Percentiles rank a stretch among this genome's conserved stretches.
These are phyloP conservation scores for Ormia ochracea DNA, from an alignment of 2,888 invertebrate species.

Conservation along the genomic window DNA sequence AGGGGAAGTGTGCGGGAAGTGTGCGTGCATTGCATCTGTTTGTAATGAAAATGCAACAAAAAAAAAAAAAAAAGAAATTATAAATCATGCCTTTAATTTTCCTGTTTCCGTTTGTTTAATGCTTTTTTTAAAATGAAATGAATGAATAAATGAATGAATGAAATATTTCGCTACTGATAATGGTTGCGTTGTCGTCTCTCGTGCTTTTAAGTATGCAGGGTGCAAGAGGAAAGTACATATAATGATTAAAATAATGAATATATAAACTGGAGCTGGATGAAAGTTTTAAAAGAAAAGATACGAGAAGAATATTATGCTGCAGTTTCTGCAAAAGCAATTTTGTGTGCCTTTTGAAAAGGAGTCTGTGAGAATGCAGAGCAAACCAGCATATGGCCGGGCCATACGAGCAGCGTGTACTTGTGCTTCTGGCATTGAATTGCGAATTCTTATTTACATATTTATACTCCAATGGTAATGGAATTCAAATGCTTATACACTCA, in stretches of 20 bases:
- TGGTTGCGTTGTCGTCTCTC: constrained; percentile 10
- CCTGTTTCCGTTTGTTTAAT: constrained; percentile 66
- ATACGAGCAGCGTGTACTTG: too few species aligned
- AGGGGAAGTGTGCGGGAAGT: background rate
- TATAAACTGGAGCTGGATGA: constrained; percentile 18
- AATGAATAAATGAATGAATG: constrained; percentile 14
- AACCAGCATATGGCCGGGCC: constrained; percentile 20
- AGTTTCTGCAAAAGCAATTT: background rate
- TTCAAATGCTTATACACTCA: background rate
- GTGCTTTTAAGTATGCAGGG: constrained; percentile 3
- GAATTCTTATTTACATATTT: constrained; percentile 2
- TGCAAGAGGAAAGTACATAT: constrained; percentile 4
- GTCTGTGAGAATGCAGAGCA: background rate
- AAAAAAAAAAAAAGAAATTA: too few species aligned
- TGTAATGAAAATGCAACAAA: constrained; percentile 46
- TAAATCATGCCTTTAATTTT: constrained; percentile 69
- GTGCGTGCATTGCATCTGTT: background rate
- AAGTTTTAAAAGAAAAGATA: background rate
- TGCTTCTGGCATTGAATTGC: constrained; percentile 23
- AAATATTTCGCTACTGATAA: constrained; percentile 7
- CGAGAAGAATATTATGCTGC: background rate
- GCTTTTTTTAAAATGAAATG: constrained; percentile 63
- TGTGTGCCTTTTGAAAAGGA: background rate
- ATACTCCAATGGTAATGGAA: background rate
- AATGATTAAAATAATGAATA: constrained; percentile 47